phyloP scores from a whole-genome alignment of 2,888 invertebrate species.

The Buathra laborator region DNA sequence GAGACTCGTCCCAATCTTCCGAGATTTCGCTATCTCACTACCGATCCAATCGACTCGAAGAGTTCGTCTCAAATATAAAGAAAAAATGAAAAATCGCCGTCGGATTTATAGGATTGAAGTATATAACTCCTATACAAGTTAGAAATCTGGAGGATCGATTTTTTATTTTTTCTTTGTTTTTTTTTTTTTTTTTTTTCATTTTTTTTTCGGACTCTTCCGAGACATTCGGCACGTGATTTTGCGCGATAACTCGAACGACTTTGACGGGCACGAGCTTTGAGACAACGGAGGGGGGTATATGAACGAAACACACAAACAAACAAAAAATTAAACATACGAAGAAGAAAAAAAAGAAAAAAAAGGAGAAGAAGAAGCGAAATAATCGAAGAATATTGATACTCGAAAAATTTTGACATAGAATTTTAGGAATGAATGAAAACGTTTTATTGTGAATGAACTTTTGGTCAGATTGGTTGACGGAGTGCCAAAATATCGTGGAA shows the following conservation, averaged over 20 bases:
- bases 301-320: constrained; percentile 24
- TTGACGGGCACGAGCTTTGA: constrained; percentile 61
- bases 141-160: background rate
- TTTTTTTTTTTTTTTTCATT: background rate
- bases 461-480: background rate
- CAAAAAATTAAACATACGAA: background rate
- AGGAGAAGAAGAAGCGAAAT: constrained; percentile 41
- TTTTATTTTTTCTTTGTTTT: constrained; percentile 8
- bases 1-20: constrained; percentile 63
- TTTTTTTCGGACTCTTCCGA: background rate
- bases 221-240: constrained; percentile 39
- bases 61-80: constrained; percentile 14
- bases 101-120: background rate
- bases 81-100: background rate
- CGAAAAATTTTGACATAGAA: constrained; percentile 20
- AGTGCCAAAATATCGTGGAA: constrained; percentile 12
- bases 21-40: constrained; percentile 39
- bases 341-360: constrained; percentile 20
- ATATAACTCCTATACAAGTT: background rate
- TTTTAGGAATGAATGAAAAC: background rate
- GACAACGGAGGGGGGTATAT: constrained; percentile 72
- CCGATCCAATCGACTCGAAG: constrained; percentile 32
- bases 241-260: constrained; percentile 41
- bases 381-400: constrained; percentile 36
- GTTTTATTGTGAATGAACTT: constrained; percentile 13